phyloP scores from a whole-genome alignment of 2,797 vertebrate species.

The Crenuchus spilurus region DNA sequence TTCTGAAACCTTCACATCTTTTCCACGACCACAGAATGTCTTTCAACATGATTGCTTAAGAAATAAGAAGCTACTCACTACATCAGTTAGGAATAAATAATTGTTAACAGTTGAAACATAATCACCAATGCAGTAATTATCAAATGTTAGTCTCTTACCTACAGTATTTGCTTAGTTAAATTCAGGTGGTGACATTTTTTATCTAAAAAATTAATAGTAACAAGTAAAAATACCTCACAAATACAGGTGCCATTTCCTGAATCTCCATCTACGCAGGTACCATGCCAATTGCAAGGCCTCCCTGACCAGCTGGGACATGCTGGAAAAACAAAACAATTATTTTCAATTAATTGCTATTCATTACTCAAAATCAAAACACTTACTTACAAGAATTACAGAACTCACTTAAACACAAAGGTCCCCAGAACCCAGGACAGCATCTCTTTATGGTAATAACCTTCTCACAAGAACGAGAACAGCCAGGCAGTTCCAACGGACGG shows the following conservation, averaged over 20 bases:
- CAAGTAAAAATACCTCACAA: conserved; percentile 82
- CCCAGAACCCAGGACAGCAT: conserved; percentile 91
- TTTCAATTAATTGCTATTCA: not conserved
- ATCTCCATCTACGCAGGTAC: conserved; percentile 83
- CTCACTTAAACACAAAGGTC: conserved; percentile 85
- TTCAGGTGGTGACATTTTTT: no score
- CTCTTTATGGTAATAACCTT: conserved; percentile 68
- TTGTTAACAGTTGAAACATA: no score
- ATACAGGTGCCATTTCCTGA: conserved; percentile 87
- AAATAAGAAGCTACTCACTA: no score
- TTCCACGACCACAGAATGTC: no score
- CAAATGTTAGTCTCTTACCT: no score
- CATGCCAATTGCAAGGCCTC: conserved; percentile 84
- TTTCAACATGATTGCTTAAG: no score
- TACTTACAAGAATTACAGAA: conserved; percentile 1
- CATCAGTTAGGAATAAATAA: no score
- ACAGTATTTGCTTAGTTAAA: no score
- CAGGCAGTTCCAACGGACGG: conserved; percentile 68
- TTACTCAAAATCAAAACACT: not conserved
- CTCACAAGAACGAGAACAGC: conserved; percentile 81
- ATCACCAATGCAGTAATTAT: no score
- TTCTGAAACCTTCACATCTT: no score
- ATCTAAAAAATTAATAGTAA: not conserved
- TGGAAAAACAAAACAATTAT: conserved; percentile 64
- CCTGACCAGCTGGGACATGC: conserved; percentile 86